Evolutionary conservation across 2,113 vertebrate genomes (phyloP).

Genomic region (Coreoperca whiteheadi): DNA sequence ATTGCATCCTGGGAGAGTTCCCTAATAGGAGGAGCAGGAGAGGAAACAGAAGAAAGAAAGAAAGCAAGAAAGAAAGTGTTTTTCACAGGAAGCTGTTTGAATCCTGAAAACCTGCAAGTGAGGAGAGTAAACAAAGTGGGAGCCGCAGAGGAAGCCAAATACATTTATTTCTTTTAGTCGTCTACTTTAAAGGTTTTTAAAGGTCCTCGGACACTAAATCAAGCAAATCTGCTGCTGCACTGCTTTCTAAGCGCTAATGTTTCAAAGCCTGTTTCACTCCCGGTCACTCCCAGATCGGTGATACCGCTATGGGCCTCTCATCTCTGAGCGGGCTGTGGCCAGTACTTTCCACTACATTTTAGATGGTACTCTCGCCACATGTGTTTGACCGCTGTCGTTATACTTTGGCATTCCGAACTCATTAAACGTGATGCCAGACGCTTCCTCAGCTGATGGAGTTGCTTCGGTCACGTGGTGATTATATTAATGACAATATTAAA

Average conservation of each 20-base stretch:
- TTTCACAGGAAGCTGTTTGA: conserved; percentile 24
- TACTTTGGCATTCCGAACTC: no score
- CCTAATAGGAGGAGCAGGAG: conserved; percentile 76
- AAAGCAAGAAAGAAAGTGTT: neutral
- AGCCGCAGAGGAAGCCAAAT: neutral
- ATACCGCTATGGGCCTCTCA: neutral
- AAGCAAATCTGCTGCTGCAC: neutral
- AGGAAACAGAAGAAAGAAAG: conserved; percentile 46
- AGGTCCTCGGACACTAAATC: neutral
- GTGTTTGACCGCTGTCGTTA: no score
- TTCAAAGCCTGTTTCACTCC: neutral
- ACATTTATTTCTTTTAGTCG: neutral
- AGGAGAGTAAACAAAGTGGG: neutral
- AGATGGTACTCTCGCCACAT: no score
- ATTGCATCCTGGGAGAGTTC: conserved; percentile 81
- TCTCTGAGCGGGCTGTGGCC: neutral
- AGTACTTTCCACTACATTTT: no score
- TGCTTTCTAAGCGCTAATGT: neutral
- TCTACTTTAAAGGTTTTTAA: neutral
- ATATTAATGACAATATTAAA: no score
- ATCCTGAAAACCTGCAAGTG: conserved; percentile 36
- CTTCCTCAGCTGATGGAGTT: no score
- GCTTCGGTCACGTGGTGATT: no score
- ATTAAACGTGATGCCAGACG: no score
- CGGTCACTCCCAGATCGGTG: neutral